Evolutionary conservation across 2,888 invertebrate species (phyloP).

Genomic region (Pasiphila rectangulata): DNA sequence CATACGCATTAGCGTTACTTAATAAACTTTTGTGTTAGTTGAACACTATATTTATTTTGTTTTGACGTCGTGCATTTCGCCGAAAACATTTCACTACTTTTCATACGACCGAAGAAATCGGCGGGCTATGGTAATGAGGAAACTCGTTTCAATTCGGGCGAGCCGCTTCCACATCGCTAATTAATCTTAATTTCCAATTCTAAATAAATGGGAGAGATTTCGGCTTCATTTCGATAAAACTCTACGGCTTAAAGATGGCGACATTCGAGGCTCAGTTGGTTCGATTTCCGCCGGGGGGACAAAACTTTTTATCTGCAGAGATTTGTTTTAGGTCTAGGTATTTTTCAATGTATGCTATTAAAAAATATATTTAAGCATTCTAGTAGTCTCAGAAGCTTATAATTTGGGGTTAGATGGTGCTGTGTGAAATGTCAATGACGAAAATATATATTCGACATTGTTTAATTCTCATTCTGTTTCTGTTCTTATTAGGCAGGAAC

Average conservation of each 20-base stretch:
- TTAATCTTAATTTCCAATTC: conserved; percentile 27
- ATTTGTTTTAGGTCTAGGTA: no score
- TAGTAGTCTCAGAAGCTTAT: no score
- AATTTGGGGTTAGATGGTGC: no score
- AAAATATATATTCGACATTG: background rate
- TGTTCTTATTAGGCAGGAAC: background rate
- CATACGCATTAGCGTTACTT: background rate
- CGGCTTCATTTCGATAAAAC: background rate
- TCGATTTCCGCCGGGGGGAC: background rate
- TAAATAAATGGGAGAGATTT: conserved; percentile 16
- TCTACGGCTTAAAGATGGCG: background rate
- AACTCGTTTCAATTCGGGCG: conserved; percentile 28
- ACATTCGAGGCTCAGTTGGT: background rate
- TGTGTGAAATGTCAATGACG: background rate
- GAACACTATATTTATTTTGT: background rate
- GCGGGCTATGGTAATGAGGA: conserved; percentile 26
- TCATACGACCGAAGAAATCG: conserved; percentile 20
- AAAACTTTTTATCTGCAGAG: no score
- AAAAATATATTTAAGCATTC: no score
- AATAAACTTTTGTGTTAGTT: background rate
- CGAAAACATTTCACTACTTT: conserved; percentile 3
- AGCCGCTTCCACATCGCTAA: conserved; percentile 24
- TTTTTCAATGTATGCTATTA: no score
- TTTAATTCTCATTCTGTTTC: background rate
- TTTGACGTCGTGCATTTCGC: background rate